A percentile compares a stretch with the other conserved stretches of the same genome.
phyloP scores from a whole-genome alignment of 2,888 invertebrate genomes.

The Hypomecis punctinalis region DNA sequence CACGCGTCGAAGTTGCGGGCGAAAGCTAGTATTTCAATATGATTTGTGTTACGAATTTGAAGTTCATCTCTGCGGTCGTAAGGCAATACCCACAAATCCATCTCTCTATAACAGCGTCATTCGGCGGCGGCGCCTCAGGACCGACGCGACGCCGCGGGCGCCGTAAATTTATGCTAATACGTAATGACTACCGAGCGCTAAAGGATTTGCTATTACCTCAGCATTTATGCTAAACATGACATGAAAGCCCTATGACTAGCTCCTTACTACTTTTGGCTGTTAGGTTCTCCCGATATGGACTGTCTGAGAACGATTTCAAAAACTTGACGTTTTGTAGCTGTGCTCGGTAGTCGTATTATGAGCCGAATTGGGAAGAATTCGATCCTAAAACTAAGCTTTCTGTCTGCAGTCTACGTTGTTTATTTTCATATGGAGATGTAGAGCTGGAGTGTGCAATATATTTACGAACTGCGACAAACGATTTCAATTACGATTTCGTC shows the following conservation, averaged over 20 bases:
- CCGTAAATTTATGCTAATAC: constrained; percentile 32
- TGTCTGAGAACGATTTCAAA: too few species aligned
- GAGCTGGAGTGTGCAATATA: too few species aligned
- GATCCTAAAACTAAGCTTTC: too few species aligned
- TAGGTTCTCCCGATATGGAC: neutral
- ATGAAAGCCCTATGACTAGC: neutral
- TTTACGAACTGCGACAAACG: too few species aligned
- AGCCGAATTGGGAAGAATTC: too few species aligned
- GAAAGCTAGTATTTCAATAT: too few species aligned
- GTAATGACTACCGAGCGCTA: constrained; percentile 21
- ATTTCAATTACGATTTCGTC: too few species aligned
- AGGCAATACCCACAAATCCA: constrained; percentile 45
- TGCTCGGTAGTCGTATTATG: too few species aligned
- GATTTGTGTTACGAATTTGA: neutral
- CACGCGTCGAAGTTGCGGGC: too few species aligned
- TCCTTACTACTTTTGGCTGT: neutral
- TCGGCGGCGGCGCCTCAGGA: constrained; percentile 42
- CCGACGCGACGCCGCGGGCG: constrained; percentile 10
- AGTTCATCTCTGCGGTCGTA: constrained; percentile 32
- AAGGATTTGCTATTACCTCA: constrained; percentile 29
- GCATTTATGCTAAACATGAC: constrained; percentile 14
- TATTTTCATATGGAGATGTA: too few species aligned
- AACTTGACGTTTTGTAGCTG: too few species aligned
- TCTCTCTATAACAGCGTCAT: constrained; percentile 39
- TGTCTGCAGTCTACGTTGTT: too few species aligned